Evolutionary conservation across 2,113 vertebrate genomes (phyloP), one percentile per base, ranked within the genome.

Genomic region (Toxostoma redivivum): DNA sequence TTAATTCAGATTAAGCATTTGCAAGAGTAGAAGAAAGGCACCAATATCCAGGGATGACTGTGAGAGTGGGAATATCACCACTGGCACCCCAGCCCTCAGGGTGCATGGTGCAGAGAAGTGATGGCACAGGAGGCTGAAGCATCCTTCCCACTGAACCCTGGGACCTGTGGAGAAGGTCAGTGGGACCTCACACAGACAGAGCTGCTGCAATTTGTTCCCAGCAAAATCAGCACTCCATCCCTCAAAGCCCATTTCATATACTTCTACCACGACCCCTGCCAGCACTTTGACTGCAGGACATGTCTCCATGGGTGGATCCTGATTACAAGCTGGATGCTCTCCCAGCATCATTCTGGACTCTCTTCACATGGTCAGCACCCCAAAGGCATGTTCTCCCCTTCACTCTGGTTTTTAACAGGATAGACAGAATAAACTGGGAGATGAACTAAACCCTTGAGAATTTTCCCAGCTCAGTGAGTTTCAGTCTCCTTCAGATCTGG

Each of bases 1-100:
- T 48, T 66, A 72, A 69, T 61, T 89, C 77, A 56, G 35, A 70
- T 76, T 4, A 86, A 73, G 53, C 16, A 10, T 12, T 66, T 21
- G 2, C 58, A 73, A 12, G 12, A 37, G 27, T 0, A 50, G 27
- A 51, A 70, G 60, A 70, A 28, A 58, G 30, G 58, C 25, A 27
- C 9, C 15, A 4, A 1, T 1, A 4, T 0, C 8, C 22, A 24
- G 47, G 35, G 67, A 10, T 38, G 31, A n/a, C 10, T 1, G 1
- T 5, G 56, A 42, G 20, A 31, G 28, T 23, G 42, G 48, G 56
- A 58, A 5, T 9, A 8, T 54, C 71, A 45, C 7, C 86, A 14
- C 24, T 8, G 7, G 5, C 31, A 23, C 8, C 35, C 5, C 1
- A 58, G 53, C 10, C 66, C 19, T 1, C 0, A 1, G 50, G 54